Conservation (phyloP, 92 coral and sea anemone species). For the Montipora capitata region DNA sequence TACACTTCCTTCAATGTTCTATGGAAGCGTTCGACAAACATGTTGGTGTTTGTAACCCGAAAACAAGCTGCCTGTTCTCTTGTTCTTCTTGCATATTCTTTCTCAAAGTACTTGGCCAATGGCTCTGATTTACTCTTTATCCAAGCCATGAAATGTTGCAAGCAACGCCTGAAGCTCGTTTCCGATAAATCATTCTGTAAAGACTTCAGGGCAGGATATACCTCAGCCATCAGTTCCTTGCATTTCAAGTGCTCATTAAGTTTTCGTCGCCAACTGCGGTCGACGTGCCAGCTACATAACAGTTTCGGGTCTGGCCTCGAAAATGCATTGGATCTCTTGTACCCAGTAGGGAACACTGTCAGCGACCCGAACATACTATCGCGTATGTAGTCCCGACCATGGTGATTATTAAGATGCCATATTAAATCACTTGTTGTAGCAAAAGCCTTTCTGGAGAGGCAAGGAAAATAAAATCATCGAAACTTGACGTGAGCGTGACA, state of each 20-base stretch:
- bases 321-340: background rate
- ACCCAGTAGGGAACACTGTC: too few relatives aligned
- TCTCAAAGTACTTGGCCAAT: conserved; percentile 44
- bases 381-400: too few relatives aligned
- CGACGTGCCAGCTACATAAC: conserved; percentile 71
- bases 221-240: conserved; percentile 48
- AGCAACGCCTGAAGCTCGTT: conserved; percentile 34
- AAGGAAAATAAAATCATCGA: too few relatives aligned
- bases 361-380: too few relatives aligned
- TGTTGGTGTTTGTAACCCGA: conserved; percentile 45
- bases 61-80: conserved; percentile 60
- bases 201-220: conserved; percentile 51
- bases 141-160: conserved; percentile 47
- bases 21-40: conserved; percentile 52
- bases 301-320: conserved; percentile 49
- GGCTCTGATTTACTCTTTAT: conserved; percentile 10
- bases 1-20: conserved; percentile 36
- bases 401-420: too few relatives aligned
- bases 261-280: conserved; percentile 46
- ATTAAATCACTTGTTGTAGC: too few relatives aligned
- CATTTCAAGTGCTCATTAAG: conserved; percentile 41
- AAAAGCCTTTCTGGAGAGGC: too few relatives aligned
- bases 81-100: conserved; percentile 20
- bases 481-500: too few relatives aligned
- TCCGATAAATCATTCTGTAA: conserved; percentile 39